phyloP scores from a whole-genome alignment of 2,113 vertebrate genomes.

The Girardinichthys multiradiatus region DNA sequence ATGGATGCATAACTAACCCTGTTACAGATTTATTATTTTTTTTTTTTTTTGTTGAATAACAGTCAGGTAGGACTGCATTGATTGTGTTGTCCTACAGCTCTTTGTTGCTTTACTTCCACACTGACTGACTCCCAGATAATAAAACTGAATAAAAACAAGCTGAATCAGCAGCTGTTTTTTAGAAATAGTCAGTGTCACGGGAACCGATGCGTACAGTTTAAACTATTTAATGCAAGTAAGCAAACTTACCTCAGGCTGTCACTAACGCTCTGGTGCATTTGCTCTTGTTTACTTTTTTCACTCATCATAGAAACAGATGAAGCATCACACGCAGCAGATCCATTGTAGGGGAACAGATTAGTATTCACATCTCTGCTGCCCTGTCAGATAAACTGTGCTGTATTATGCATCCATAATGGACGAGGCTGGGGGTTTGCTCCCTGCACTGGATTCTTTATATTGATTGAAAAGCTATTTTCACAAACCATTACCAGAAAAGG shows the following conservation, averaged over 20 bases:
- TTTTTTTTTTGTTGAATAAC: background rate
- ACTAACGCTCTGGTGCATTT: background rate
- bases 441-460: conserved; percentile 60
- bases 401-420: conserved; percentile 55
- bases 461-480: conserved; percentile 67
- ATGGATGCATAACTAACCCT: background rate
- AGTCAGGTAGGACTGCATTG: background rate
- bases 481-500: conserved; percentile 59
- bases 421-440: conserved; percentile 31
- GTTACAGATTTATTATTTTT: background rate
- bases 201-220: background rate
- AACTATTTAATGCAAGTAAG: background rate
- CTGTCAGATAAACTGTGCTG: conserved; percentile 24
- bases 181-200: background rate
- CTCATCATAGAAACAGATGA: background rate
- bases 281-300: background rate
- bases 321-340: conserved; percentile 29
- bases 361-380: conserved; percentile 32
- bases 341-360: conserved; percentile 24
- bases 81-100: background rate
- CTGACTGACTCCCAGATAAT: background rate
- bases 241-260: background rate
- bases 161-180: background rate
- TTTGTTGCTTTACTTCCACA: background rate
- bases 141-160: background rate